Evolutionary conservation across 2,113 vertebrate species (phyloP).

Genomic region (Thryonomys swinderianus): DNA sequence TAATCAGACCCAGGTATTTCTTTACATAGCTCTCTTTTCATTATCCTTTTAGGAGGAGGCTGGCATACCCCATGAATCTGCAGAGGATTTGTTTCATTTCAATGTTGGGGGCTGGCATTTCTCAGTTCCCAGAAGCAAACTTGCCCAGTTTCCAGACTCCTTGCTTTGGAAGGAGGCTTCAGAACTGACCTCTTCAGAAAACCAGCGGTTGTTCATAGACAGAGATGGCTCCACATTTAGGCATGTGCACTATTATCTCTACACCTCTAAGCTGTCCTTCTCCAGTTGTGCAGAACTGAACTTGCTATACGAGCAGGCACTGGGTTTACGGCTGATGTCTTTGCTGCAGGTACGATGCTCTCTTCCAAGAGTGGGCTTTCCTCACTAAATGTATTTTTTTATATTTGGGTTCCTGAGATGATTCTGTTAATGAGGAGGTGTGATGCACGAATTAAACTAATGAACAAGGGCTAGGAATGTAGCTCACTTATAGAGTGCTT

Average conservation of each 20-base stretch:
- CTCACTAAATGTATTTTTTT: conserved; percentile 25
- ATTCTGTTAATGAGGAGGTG: conserved; percentile 18
- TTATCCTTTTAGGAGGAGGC: conserved; percentile 69
- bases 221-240: conserved; percentile 84
- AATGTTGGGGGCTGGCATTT: conserved; percentile 84
- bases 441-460: conserved; percentile 49
- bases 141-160: conserved; percentile 81
- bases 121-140: conserved; percentile 80
- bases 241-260: conserved; percentile 83
- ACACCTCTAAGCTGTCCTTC: conserved; percentile 81
- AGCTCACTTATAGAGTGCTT: not conserved
- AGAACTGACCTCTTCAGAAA: conserved; percentile 68
- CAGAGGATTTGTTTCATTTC: conserved; percentile 79
- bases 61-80: conserved; percentile 67
- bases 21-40: conserved; percentile 47
- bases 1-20: not conserved
- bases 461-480: not conserved
- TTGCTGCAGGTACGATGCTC: conserved; percentile 80
- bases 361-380: not conserved
- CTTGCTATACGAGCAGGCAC: conserved; percentile 82
- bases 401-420: conserved; percentile 1
- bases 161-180: conserved; percentile 83
- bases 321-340: conserved; percentile 80
- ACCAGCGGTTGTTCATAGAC: conserved; percentile 81
- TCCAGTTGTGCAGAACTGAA: conserved; percentile 81